phyloP scores from a whole-genome alignment of 2,113 vertebrate species.

The Gavialis gangeticus region DNA sequence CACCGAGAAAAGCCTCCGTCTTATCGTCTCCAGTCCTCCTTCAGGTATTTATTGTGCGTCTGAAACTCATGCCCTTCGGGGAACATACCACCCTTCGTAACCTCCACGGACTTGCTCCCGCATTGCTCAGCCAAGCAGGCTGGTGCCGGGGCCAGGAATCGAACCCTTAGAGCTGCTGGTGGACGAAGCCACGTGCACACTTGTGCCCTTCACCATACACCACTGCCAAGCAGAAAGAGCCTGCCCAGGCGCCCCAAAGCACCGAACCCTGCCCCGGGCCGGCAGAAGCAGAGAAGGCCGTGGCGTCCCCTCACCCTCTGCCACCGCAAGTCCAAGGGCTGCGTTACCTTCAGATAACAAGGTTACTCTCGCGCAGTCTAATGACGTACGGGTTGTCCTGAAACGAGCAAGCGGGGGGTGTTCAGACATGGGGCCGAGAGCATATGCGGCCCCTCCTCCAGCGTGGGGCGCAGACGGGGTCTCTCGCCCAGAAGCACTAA shows the following conservation, averaged over 20 bases:
- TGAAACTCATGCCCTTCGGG: not conserved
- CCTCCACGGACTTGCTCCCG: not conserved
- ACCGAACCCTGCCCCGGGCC: not conserved
- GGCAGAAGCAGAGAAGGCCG: not conserved
- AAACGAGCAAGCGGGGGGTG: not conserved
- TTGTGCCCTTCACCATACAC: not conserved
- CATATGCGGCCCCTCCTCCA: not conserved
- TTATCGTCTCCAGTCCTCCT: too few relatives aligned
- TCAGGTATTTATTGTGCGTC: not conserved
- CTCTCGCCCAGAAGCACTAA: not conserved
- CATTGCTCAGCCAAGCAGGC: not conserved
- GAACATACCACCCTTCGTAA: not conserved
- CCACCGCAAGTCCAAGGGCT: not conserved
- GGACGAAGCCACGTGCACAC: too few relatives aligned
- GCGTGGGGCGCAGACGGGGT: too few relatives aligned
- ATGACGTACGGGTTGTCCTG: slow-evolving; percentile 71
- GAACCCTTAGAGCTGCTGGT: not conserved
- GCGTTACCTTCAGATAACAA: slow-evolving; percentile 72
- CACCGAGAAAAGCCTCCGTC: too few relatives aligned
- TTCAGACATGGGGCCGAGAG: not conserved
- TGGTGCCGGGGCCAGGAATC: not conserved
- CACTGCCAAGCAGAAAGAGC: not conserved
- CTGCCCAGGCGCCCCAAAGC: too few relatives aligned
- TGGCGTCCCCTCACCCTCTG: not conserved
- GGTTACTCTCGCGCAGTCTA: slow-evolving; percentile 73